Base-by-base conservation (phyloP, 2,888 invertebrate species). In the Dendrolimus pini region DNA sequence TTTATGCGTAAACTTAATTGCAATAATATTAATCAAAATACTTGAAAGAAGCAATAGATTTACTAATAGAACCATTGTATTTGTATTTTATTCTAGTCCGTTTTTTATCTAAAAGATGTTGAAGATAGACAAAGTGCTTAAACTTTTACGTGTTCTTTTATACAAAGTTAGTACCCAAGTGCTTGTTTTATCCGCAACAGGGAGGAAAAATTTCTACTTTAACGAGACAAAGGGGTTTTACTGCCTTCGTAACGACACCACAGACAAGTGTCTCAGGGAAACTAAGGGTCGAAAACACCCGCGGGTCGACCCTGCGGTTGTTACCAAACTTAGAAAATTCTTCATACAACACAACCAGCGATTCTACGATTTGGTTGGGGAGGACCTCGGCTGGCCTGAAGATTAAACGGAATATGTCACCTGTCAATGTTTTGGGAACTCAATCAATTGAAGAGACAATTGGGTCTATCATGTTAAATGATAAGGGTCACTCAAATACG, bases 191-290 rank as follows among this genome's bases (percentile, higher is more conserved):
- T 56, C 66, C 58, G 57, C 54, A 65, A 80, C 80, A 90, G 94
- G 94, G 58, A 93, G 94, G 71, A 96, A 96, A 81, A 97, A 98
- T 85, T 97, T 99, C 85, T 98, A 98, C 89, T 99, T 97, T 91
- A 99, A 99, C 89, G 95, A 96, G 86, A 98, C 97, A 13, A 98
- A 98, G 85, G 98, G 99, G 61, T 98, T 99, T 90, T 99, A 96
- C 87, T 99, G 99, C 82, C 91, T 96, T 75, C 92, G 96, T 74
- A 94, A 97, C 85, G 95, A 96, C 83, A 95, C 95, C 65, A 94
- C 95, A 69, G 93, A 97, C 92, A 93, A 97, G 86, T 94, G 98
- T 93, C 89, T 98, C 88, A 80, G 94, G 79, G 93, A 96, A 89
- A 93, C 98, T 83, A 95, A 96, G 76, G 95, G 96, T 58, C 92